phyloP scores from a whole-genome alignment of 2,888 invertebrate genomes.

The Galeopsomyia nigrocyanea region DNA sequence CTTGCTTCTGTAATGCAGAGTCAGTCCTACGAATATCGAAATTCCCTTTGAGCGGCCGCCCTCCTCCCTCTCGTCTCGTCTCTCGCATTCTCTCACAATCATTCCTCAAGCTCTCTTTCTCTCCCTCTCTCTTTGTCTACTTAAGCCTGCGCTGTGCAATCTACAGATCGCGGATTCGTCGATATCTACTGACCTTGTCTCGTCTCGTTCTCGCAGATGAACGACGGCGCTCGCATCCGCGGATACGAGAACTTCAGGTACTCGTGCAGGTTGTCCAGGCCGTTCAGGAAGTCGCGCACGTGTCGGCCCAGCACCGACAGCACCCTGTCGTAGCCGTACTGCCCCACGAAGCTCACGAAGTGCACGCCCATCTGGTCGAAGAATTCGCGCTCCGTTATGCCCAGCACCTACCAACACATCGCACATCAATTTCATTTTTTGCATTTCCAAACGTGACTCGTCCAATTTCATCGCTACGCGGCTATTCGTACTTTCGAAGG shows the following conservation, averaged over 20 bases:
- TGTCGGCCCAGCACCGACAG: conserved; percentile 91
- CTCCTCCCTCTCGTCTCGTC: too few species aligned
- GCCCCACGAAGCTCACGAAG: conserved; percentile 93
- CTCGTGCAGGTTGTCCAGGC: conserved; percentile 96
- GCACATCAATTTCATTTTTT: too few species aligned
- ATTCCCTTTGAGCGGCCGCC: background rate
- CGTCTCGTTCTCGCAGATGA: conserved; percentile 96
- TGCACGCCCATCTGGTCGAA: conserved; percentile 96
- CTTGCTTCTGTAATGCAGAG: conserved; percentile 93
- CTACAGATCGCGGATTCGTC: too few species aligned
- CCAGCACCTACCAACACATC: conserved; percentile 76
- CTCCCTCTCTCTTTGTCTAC: too few species aligned
- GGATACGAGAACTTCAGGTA: conserved; percentile 97
- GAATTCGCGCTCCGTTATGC: conserved; percentile 89
- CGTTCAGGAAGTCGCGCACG: conserved; percentile 96
- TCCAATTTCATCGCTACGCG: too few species aligned
- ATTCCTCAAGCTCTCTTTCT: too few species aligned
- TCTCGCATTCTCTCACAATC: too few species aligned
- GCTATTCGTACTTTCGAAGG: too few species aligned
- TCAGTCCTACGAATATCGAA: conserved; percentile 75
- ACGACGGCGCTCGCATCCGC: conserved; percentile 91
- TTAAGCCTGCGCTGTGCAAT: too few species aligned
- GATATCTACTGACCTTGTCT: conserved; percentile 73
- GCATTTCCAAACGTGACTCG: too few species aligned
- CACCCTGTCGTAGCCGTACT: conserved; percentile 95